Evolutionary conservation across 2,113 vertebrate genomes (phyloP).

Genomic region (Rhabdornis inornatus): DNA sequence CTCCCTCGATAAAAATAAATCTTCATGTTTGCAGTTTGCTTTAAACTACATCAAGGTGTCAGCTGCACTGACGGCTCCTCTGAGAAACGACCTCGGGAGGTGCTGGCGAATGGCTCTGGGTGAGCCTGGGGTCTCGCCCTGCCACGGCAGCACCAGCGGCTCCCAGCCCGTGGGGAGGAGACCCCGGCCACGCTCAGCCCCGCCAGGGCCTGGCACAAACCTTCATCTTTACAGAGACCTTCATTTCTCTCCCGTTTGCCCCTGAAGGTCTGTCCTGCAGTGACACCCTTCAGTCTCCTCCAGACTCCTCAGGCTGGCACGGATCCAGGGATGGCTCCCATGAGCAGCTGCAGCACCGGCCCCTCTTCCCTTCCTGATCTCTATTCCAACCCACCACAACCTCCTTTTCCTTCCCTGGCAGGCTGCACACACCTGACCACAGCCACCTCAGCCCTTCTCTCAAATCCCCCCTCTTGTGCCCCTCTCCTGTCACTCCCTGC

Average conservation of each 20-base stretch:
- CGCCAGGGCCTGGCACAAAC: background rate
- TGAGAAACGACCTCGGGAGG: background rate
- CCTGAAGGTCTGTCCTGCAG: background rate
- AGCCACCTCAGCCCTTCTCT: background rate
- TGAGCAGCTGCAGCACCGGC: background rate
- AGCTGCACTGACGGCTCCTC: slow-evolving; percentile 1
- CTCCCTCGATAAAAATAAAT: slow-evolving; percentile 23
- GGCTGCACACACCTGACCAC: background rate
- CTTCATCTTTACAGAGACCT: background rate
- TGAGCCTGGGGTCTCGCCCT: background rate
- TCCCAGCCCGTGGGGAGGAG: background rate
- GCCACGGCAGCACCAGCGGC: rapidly evolving
- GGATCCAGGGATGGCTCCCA: background rate
- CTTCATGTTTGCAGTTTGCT: slow-evolving; percentile 38
- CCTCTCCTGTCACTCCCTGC: background rate
- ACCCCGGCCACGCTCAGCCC: background rate
- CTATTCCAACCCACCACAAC: background rate
- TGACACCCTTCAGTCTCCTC: rapidly evolving
- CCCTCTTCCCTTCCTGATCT: rapidly evolving
- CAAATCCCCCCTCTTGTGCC: rapidly evolving
- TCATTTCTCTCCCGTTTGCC: background rate
- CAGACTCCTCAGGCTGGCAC: rapidly evolving
- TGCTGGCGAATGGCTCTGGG: background rate
- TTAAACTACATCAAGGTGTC: slow-evolving; percentile 54
- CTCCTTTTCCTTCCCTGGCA: background rate